Evolutionary conservation across 1,140 invertebrate species (phyloP).

Genomic region (Drosophila pseudoananassae): DNA sequence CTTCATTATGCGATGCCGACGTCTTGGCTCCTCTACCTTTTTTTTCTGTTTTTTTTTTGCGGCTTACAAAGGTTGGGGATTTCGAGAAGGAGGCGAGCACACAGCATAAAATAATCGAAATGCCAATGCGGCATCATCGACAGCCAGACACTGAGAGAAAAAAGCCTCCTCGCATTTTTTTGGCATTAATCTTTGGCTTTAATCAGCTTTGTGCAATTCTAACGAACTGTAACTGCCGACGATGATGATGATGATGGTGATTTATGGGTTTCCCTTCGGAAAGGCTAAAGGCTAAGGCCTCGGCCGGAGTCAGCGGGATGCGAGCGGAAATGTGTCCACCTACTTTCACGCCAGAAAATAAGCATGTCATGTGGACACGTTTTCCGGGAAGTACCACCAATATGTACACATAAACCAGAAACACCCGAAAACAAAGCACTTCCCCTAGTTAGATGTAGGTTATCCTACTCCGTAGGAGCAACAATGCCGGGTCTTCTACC

Average conservation of each 20-base stretch:
- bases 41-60: conserved; percentile 5
- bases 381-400: conserved; percentile 49
- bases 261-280: conserved; percentile 23
- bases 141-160: conserved; percentile 14
- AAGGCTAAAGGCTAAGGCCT: neutral
- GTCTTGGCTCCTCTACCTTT: conserved; percentile 3
- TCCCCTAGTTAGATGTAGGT: conserved; percentile 30
- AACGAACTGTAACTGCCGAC: conserved; percentile 18
- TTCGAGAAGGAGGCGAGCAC: conserved; percentile 3
- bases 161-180: too few relatives aligned
- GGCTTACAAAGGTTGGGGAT: conserved; percentile 17
- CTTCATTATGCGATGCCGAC: conserved; percentile 77
- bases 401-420: neutral
- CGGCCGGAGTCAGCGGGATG: conserved; percentile 45
- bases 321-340: conserved; percentile 71
- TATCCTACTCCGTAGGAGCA: neutral
- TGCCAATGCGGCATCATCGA: conserved; percentile 68
- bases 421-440: conserved; percentile 18
- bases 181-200: conserved; percentile 19
- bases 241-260: conserved; percentile 14
- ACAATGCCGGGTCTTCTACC: conserved; percentile 37
- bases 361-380: conserved; percentile 47
- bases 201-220: conserved; percentile 55
- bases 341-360: conserved; percentile 67
- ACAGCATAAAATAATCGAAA: conserved; percentile 71